phyloP scores from a whole-genome alignment of 1,140 invertebrate genomes.

The Zaprionus lachaisei region DNA sequence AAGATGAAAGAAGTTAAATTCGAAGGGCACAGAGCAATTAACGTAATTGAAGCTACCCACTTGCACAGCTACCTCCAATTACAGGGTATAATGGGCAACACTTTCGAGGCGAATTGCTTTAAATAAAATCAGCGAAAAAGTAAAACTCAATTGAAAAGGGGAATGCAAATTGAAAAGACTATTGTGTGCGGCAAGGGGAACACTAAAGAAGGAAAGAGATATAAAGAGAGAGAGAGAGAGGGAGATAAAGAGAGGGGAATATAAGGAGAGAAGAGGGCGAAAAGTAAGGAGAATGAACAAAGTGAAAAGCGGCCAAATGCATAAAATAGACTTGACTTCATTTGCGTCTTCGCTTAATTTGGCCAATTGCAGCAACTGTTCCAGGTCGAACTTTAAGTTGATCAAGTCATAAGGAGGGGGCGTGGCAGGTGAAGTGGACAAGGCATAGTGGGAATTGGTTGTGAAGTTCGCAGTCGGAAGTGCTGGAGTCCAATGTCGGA shows the following conservation, averaged over 20 bases:
- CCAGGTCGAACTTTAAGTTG: background rate
- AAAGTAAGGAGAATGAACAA: background rate
- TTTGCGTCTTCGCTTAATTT: background rate
- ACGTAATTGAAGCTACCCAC: background rate
- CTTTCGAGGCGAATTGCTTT: slow-evolving; percentile 40
- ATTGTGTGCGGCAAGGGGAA: slow-evolving; percentile 3
- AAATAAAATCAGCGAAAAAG: slow-evolving; percentile 57
- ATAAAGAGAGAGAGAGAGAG: background rate
- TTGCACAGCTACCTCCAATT: background rate
- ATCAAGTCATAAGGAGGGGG: background rate
- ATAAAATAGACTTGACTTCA: background rate
- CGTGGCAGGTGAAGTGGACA: background rate
- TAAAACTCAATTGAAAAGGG: slow-evolving; percentile 48
- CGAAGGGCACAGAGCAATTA: no score
- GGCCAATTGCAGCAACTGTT: background rate
- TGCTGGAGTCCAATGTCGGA: slow-evolving; percentile 1
- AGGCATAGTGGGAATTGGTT: background rate
- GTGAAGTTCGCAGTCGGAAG: background rate
- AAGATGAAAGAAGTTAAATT: no score
- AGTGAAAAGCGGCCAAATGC: background rate
- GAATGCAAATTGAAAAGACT: slow-evolving; percentile 59
- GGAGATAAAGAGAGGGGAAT: background rate
- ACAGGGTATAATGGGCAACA: slow-evolving; percentile 16
- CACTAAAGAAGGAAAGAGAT: background rate
- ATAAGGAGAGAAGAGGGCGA: background rate